phyloP scores from a whole-genome alignment of 2,888 invertebrate species.

The Lasioglossum morio region DNA sequence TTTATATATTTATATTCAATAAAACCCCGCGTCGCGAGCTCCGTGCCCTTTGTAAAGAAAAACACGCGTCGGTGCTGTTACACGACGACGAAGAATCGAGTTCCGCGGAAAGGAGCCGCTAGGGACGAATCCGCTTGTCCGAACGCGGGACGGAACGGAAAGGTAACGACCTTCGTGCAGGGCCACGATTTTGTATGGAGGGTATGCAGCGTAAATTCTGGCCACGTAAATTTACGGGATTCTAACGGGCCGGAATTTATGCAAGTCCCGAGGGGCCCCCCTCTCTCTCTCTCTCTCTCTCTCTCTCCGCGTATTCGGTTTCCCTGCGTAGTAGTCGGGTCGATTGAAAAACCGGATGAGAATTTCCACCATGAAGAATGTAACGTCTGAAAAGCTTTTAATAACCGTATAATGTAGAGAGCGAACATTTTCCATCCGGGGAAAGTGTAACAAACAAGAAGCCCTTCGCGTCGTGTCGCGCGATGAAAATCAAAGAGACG shows the following conservation, averaged over 20 bases:
- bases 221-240: not conserved
- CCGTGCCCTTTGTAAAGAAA: constrained; percentile 26
- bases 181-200: not conserved
- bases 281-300: too few relatives aligned
- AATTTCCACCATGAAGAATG: not conserved
- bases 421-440: not conserved
- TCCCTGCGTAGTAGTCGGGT: not conserved
- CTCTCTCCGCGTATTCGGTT: not conserved
- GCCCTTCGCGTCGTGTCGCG: not conserved
- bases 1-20: constrained; percentile 57
- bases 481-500: not conserved
- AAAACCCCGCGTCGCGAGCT: constrained; percentile 34
- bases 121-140: constrained; percentile 29
- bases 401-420: not conserved
- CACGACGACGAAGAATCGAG: constrained; percentile 21
- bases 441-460: not conserved
- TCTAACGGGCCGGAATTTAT: constrained; percentile 13
- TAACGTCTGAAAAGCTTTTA: not conserved
- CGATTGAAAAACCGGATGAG: constrained; percentile 2
- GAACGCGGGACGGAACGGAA: constrained; percentile 24
- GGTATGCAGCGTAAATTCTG: constrained; percentile 8
- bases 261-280: not conserved
- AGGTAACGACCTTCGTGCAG: constrained; percentile 22
- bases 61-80: constrained; percentile 11
- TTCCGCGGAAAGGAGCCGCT: constrained; percentile 30